Conservation (phyloP, 2,888 invertebrate species). For the Ichneumoninae sp. region DNA sequence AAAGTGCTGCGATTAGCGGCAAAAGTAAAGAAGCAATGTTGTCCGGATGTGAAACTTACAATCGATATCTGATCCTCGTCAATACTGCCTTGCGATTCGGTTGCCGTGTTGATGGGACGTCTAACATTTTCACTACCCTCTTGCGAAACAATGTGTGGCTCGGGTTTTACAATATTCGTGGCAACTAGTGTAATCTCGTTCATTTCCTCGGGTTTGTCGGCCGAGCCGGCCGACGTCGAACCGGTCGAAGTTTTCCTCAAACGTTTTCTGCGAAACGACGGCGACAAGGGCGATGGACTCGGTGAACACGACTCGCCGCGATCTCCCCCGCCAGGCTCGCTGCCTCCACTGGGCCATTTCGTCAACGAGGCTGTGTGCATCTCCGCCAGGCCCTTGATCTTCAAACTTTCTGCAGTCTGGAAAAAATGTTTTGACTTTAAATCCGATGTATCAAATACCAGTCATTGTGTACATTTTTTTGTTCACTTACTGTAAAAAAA, state of each 20-base stretch:
- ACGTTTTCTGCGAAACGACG: constrained; percentile 87
- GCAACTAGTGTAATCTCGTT: constrained; percentile 82
- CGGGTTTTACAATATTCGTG: constrained; percentile 81
- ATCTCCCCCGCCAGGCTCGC: constrained; percentile 80
- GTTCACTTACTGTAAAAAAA: no score
- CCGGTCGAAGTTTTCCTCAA: constrained; percentile 89
- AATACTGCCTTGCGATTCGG: constrained; percentile 82
- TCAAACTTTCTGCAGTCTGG: constrained; percentile 94
- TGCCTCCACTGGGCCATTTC: constrained; percentile 88
- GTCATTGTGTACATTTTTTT: not conserved
- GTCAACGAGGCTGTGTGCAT: constrained; percentile 92
- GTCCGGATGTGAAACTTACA: constrained; percentile 71
- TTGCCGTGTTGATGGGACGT: constrained; percentile 78
- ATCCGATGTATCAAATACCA: not conserved
- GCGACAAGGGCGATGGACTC: constrained; percentile 86
- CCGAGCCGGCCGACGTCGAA: constrained; percentile 81
- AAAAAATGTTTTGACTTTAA: constrained; percentile 75
- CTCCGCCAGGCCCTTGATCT: constrained; percentile 95
- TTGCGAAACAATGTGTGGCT: constrained; percentile 78
- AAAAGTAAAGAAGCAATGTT: not conserved
- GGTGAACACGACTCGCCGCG: constrained; percentile 81
- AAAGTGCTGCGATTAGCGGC: not conserved
- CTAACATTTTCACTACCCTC: constrained; percentile 76
- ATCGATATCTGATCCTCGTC: constrained; percentile 83
- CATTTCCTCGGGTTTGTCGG: constrained; percentile 80